Evolutionary conservation across 2,888 invertebrate genomes (phyloP), one percentile per base, ranked within the genome.

Genomic region (Scaptodrosophila latifasciaeformis): DNA sequence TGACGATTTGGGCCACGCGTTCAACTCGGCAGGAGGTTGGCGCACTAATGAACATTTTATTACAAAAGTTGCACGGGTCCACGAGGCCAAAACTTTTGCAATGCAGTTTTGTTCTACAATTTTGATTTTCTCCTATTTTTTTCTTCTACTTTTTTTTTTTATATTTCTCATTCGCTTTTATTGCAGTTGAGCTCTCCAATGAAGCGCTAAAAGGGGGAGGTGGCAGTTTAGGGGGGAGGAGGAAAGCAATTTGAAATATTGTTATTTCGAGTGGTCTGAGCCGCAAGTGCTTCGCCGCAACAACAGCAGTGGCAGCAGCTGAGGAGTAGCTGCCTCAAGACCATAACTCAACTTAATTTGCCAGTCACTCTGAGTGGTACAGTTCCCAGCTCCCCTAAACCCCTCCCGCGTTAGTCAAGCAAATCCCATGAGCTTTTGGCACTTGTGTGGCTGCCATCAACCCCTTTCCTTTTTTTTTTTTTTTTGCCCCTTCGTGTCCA

Each of bases 1-100:
- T 31, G 24, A 24, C 24, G 24, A 24, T 7, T 31, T 31, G 2
- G 6, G 6, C 31, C 12, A 5, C 24, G 4, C 12, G 4, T 3
- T n/a, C 17, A 54, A 52, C 66, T 34, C 77, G 62, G 70, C 70
- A 62, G 63, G 62, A 67, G 72, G 51, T 50, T 60, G 65, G 46
- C 49, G 58, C 71, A 67, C 80, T 83, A 82, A 83, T 83, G 82
- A 82, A 81, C 82, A 71, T 83, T 82, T 83, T 82, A 82, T 83
- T 82, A 62, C 78, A 70, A 82, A 82, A 82, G 76, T 82, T 83
- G 19, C 10, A 30, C 12, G 1, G 19, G 50, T 5, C 9, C 10
- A 30, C 12, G 1, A 13, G 50, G 12, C 9, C 31, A 60, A 31
- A 31, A 55, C 47, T 54, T 53, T 37, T 49, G 39, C 31, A 31